These are phyloP conservation scores for Brachirus orientalis DNA, from an alignment of 2,113 vertebrate species.

Conservation along the genomic window DNA sequence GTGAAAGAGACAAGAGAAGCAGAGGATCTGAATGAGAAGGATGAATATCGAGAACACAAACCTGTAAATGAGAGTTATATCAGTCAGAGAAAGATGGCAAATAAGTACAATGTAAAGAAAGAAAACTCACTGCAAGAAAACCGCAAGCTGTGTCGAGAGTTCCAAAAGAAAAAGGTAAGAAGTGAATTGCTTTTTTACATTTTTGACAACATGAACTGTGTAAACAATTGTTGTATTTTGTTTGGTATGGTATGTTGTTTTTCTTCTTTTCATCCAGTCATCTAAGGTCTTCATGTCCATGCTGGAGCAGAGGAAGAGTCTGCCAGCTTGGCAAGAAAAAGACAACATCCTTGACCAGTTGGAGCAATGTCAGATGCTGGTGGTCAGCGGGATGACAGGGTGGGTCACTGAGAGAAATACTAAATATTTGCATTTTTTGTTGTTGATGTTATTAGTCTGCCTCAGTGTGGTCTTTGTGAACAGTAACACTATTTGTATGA, in stretches of 20 bases:
- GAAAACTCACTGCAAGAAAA: constrained; percentile 86
- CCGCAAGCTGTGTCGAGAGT: constrained; percentile 87
- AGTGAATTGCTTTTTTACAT: neutral
- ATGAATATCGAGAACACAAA: constrained; percentile 82
- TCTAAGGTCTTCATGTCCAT: constrained; percentile 88
- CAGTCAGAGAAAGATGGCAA: constrained; percentile 88
- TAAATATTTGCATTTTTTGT: neutral
- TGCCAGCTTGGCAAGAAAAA: constrained; percentile 92
- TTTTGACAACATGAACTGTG: neutral
- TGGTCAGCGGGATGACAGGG: constrained; percentile 98
- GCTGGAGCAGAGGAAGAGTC: constrained; percentile 90
- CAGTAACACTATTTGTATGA: too few relatives aligned
- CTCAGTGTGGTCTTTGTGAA: too few relatives aligned
- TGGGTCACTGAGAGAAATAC: constrained; percentile 68
- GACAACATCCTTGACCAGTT: constrained; percentile 86
- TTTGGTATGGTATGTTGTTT: neutral
- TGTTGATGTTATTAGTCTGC: too few relatives aligned
- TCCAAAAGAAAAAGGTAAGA: constrained; percentile 87
- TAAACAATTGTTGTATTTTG: neutral
- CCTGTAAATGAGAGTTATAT: constrained; percentile 90
- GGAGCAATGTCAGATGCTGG: constrained; percentile 88
- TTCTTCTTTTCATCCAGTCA: constrained; percentile 73
- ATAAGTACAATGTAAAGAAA: constrained; percentile 77
- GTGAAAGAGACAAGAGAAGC: constrained; percentile 41
- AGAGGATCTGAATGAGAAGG: constrained; percentile 79